phyloP scores from a whole-genome alignment of 2,113 vertebrate species.

The Albula goreensis region DNA sequence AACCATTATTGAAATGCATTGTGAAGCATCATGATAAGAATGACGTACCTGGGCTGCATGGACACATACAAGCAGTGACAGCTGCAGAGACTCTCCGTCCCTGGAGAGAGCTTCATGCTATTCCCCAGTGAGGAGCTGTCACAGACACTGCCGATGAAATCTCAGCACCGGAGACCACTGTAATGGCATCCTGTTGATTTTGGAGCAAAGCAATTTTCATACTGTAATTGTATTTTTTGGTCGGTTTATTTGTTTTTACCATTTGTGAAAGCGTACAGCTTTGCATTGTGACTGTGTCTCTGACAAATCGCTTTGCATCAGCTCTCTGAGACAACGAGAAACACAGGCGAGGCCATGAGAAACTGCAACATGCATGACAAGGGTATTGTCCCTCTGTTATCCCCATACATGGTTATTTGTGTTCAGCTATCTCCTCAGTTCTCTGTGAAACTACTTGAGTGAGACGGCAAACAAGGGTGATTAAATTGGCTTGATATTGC shows the following conservation, averaged over 20 bases:
- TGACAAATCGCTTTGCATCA: not conserved
- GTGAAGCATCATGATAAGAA: not conserved
- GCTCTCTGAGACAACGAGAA: constrained; percentile 9
- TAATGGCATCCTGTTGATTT: constrained; percentile 12
- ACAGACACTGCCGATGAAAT: constrained; percentile 45
- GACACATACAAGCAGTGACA: not conserved
- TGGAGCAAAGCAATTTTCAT: constrained; percentile 9
- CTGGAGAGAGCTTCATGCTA: constrained; percentile 44
- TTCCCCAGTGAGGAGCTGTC: constrained; percentile 48
- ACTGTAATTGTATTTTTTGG: constrained; percentile 15
- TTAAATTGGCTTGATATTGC: not conserved
- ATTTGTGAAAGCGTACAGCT: not conserved
- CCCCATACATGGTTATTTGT: constrained; percentile 2
- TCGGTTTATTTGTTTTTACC: constrained; percentile 25
- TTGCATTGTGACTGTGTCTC: not conserved
- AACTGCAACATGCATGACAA: not conserved
- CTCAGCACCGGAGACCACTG: not conserved
- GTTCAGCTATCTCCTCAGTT: not conserved
- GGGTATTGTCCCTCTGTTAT: constrained; percentile 1
- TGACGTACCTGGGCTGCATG: not conserved
- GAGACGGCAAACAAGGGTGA: constrained; percentile 11
- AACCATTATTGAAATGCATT: not conserved
- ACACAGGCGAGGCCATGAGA: not conserved
- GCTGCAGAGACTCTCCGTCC: constrained; percentile 33
- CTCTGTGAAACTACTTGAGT: not conserved